phyloP scores from a whole-genome alignment of 2,113 vertebrate genomes.

The Ornithorhynchus anatinus region DNA sequence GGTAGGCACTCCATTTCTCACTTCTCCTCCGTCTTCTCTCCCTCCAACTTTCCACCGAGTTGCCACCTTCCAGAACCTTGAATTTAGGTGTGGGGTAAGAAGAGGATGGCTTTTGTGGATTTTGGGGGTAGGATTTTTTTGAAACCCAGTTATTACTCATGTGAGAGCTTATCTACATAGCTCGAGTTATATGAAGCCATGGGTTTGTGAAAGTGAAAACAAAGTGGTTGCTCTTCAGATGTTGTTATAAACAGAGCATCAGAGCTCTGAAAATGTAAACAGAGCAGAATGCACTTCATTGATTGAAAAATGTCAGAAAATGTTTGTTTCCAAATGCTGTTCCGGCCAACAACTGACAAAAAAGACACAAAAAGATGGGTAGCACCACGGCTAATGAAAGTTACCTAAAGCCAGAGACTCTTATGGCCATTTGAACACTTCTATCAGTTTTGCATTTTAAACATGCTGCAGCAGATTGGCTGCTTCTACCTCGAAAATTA shows the following conservation, averaged over 20 bases:
- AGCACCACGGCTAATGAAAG: background rate
- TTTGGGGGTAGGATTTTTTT: too few relatives aligned
- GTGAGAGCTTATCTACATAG: background rate
- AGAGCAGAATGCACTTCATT: background rate
- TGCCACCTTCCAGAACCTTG: too few relatives aligned
- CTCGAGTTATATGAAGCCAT: background rate
- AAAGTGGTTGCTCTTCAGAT: constrained; percentile 3
- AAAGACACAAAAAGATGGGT: background rate
- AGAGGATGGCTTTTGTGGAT: too few relatives aligned
- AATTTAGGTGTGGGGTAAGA: too few relatives aligned
- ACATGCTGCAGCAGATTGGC: constrained; percentile 9
- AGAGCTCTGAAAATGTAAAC: constrained; percentile 4
- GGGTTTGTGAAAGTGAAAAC: too few relatives aligned
- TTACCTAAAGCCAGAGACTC: background rate
- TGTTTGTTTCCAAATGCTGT: background rate
- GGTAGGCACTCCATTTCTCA: background rate
- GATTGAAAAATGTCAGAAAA: background rate
- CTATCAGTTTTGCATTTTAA: constrained; percentile 1
- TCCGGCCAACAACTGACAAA: background rate
- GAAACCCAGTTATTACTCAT: too few relatives aligned
- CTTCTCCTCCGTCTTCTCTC: background rate
- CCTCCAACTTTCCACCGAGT: too few relatives aligned
- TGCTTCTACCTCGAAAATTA: background rate
- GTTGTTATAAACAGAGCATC: too few relatives aligned
- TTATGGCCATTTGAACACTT: background rate